Conservation (phyloP, 2,113 vertebrate species). For the Equus quagga region DNA sequence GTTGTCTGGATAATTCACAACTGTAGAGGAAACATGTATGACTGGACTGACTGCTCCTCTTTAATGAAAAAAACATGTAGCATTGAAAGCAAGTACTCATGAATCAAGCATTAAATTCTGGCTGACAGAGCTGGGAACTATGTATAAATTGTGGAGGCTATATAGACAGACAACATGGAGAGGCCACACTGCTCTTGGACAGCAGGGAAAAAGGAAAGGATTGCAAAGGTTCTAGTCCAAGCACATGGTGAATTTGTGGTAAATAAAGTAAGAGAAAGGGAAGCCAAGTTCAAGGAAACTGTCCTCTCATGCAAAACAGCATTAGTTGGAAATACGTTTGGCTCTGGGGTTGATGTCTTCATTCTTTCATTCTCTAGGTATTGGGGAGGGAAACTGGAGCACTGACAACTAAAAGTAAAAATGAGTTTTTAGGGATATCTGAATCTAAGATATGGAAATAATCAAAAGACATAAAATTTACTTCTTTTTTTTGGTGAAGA, state of each 20-base stretch:
- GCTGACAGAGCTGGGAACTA: neutral
- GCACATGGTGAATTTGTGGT: neutral
- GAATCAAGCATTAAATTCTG: neutral
- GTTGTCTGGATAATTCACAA: neutral
- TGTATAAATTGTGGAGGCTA: neutral
- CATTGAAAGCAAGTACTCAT: neutral
- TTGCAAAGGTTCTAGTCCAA: neutral
- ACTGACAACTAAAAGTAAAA: neutral
- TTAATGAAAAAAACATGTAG: slow-evolving; percentile 24
- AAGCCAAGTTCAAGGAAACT: neutral
- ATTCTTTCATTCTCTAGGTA: neutral
- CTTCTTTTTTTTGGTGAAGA: neutral
- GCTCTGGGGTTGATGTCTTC: neutral
- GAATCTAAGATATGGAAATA: neutral
- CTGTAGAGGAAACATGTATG: neutral
- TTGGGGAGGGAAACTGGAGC: neutral
- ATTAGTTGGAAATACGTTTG: neutral
- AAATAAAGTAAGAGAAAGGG: neutral
- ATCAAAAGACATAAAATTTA: neutral
- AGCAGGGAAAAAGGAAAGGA: slow-evolving; percentile 9
- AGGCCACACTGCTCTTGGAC: neutral
- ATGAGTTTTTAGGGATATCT: neutral
- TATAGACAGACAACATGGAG: neutral
- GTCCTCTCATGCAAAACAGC: neutral
- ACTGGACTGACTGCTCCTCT: neutral